A percentile compares a stretch with the other conserved stretches of the same genome.
Conservation (phyloP, 2,113 vertebrate species). For the Condylura cristata region DNA sequence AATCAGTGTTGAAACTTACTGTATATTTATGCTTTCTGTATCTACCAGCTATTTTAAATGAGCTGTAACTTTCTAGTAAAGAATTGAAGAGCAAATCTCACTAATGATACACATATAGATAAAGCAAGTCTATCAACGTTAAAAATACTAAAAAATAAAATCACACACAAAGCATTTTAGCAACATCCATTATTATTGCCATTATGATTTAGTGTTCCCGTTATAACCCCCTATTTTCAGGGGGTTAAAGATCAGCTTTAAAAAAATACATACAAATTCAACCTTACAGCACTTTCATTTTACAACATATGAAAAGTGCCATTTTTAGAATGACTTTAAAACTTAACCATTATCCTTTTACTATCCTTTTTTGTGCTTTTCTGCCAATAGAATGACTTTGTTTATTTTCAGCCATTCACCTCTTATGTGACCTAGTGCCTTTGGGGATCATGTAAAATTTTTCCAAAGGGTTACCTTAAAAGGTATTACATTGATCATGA, state of each 20-base stretch:
- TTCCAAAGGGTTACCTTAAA: slow-evolving; percentile 83
- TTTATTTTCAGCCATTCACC: slow-evolving; percentile 79
- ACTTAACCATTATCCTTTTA: slow-evolving; percentile 72
- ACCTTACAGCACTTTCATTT: slow-evolving; percentile 87
- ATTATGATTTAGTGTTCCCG: slow-evolving; percentile 80
- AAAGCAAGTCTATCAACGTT: slow-evolving; percentile 84
- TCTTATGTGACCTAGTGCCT: slow-evolving; percentile 87
- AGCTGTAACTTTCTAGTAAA: slow-evolving; percentile 91
- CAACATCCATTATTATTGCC: slow-evolving; percentile 80
- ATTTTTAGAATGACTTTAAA: slow-evolving; percentile 80
- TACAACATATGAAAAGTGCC: slow-evolving; percentile 85
- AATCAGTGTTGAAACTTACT: slow-evolving; percentile 90
- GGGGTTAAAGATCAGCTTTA: slow-evolving; percentile 86
- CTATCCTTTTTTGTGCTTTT: slow-evolving; percentile 16
- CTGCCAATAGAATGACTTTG: slow-evolving; percentile 21
- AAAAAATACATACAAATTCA: slow-evolving; percentile 80
- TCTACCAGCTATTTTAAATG: slow-evolving; percentile 89
- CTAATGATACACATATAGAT: slow-evolving; percentile 83
- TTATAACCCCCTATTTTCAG: slow-evolving; percentile 86
- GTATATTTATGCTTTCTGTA: slow-evolving; percentile 90
- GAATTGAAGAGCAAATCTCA: slow-evolving; percentile 87
- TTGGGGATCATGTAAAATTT: slow-evolving; percentile 84
- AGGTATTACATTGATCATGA: slow-evolving; percentile 72
- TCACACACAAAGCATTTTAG: slow-evolving; percentile 73
- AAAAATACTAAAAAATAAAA: slow-evolving; percentile 81